phyloP scores from a whole-genome alignment of 2,888 invertebrate genomes.

The Graphium colonna region DNA sequence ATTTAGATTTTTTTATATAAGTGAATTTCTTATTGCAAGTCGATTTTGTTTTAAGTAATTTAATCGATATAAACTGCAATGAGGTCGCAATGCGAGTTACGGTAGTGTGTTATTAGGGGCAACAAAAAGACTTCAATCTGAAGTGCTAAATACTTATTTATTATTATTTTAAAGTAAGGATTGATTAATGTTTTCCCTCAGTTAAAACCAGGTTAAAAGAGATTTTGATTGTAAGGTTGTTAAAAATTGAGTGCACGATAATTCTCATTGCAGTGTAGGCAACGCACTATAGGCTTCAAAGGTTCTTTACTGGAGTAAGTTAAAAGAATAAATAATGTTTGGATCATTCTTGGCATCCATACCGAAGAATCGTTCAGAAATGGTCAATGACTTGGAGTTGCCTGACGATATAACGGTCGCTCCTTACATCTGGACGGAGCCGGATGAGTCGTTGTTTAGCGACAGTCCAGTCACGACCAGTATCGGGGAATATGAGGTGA shows the following conservation, averaged over 20 bases:
- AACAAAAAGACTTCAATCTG: no score
- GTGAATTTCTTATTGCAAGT: neutral
- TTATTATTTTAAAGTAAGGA: no score
- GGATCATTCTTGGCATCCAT: slow-evolving; percentile 49
- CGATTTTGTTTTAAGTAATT: neutral
- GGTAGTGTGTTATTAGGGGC: no score
- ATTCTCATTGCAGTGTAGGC: no score
- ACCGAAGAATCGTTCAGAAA: slow-evolving; percentile 53
- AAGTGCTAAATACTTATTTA: no score
- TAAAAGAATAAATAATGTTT: slow-evolving; percentile 41
- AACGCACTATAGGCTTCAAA: no score
- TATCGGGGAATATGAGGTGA: slow-evolving; percentile 39
- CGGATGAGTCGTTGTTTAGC: slow-evolving; percentile 41
- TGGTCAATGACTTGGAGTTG: slow-evolving; percentile 59
- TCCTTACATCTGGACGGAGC: slow-evolving; percentile 52
- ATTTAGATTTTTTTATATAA: neutral
- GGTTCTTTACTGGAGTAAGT: neutral
- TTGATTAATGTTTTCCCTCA: no score
- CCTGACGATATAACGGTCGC: slow-evolving; percentile 49
- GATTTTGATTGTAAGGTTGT: neutral
- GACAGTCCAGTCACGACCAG: slow-evolving; percentile 44
- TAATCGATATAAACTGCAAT: no score
- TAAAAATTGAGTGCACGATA: no score
- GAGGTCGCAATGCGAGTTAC: no score
- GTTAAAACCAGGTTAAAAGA: neutral